Base-by-base conservation (phyloP, 2,797 vertebrate species). In the Phylloscopus collybita region DNA sequence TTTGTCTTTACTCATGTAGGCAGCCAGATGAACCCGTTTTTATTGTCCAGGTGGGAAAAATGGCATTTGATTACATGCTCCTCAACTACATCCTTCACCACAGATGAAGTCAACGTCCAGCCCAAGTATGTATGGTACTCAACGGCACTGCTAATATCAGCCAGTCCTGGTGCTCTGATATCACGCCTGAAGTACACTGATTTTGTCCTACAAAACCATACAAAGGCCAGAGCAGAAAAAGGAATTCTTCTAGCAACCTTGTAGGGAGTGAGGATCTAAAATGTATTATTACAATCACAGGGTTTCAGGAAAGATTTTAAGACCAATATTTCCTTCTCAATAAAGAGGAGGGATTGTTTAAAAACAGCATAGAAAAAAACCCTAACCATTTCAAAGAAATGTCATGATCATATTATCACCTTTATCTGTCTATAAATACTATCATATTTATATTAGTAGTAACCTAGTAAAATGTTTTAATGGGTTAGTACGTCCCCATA, bases 401-500 rank as follows among this genome's bases (percentile, higher is more conserved):
- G 1, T 32, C 25, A 36, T 22, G 1, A 29, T 53, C n/a, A 32
- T 42, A 5, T 1, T 21, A 51, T 56, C 20, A 38, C 5, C 1
- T 83, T 71, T 67, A 40, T 40, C 13, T 40, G 14, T 40, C 40
- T 40, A 40, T 40, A 40, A 40, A 40, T 40, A 40, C 40, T 40
- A 40, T 40, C 1, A 11, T n/a, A 11, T 18, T 38, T 34, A 1
- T 36, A 34, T 45, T 21, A 75, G 25, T 38, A 65, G 12, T 50
- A 67, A 18, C 21, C 11, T 26, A 30, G 4, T 8, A 47, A 79
- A 80, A 49, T 22, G 5, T 56, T 78, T 71, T 49, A 72, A 56
- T 18, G 9, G 2, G 6, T 19, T 71, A 40, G 1, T 42, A 53
- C 4, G 0, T 4, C 6, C 17, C 21, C 17, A 66, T 75, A 10